Evolutionary conservation across 2,888 invertebrate genomes (phyloP).

Genomic region (Drosophila nr. medialis): DNA sequence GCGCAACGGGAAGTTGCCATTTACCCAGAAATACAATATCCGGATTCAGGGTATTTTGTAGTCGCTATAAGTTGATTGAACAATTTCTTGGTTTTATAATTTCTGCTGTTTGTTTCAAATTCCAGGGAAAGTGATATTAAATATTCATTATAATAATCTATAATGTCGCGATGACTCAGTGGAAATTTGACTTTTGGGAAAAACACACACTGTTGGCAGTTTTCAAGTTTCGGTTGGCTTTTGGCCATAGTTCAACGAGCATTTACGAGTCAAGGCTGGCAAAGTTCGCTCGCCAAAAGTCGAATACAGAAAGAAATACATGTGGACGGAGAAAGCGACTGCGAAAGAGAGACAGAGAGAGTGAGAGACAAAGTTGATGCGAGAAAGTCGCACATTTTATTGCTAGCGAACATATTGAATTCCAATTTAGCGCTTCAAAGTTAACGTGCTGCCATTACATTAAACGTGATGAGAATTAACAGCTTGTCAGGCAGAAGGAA

Average conservation of each 20-base stretch:
- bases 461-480: constrained; percentile 80
- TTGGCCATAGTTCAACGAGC: constrained; percentile 50
- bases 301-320: constrained; percentile 31
- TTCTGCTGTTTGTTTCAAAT: background rate
- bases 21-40: too few species aligned
- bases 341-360: background rate
- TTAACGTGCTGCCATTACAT: constrained; percentile 79
- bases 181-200: constrained; percentile 43
- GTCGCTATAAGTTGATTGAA: background rate
- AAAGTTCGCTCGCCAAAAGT: constrained; percentile 44
- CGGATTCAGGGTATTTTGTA: background rate
- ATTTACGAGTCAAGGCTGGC: constrained; percentile 35
- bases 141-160: constrained; percentile 75
- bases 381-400: constrained; percentile 59
- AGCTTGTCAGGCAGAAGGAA: constrained; percentile 55
- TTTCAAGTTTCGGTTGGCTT: constrained; percentile 34
- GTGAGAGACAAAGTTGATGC: background rate
- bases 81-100: background rate
- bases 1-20: background rate
- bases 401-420: constrained; percentile 75
- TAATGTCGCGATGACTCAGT: constrained; percentile 44
- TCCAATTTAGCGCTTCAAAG: constrained; percentile 77
- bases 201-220: constrained; percentile 27
- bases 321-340: background rate
- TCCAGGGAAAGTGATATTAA: constrained; percentile 60